Percentiles rank a stretch among this genome's conserved stretches.
phyloP scores from a whole-genome alignment of 1,140 invertebrate genomes.

The Pogonomyrmex californicus region DNA sequence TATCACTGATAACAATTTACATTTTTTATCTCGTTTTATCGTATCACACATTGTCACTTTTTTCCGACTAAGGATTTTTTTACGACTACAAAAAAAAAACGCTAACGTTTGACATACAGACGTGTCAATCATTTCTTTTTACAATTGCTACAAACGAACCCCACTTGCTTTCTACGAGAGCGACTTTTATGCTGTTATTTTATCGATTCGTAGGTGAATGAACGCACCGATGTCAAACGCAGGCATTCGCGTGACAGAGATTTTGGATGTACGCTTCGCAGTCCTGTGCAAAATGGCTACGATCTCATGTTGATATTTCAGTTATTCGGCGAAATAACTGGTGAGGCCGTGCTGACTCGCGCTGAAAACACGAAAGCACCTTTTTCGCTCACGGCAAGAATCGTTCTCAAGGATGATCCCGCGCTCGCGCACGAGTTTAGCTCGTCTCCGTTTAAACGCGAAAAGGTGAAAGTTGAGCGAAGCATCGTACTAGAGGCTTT shows the following conservation, averaged over 20 bases:
- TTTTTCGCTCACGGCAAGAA: conserved; percentile 58
- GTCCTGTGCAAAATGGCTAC: conserved; percentile 21
- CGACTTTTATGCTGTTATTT: conserved; percentile 14
- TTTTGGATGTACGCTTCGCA: not conserved
- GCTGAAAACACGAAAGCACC: conserved; percentile 9
- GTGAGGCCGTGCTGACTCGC: not conserved
- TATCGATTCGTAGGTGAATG: conserved; percentile 34
- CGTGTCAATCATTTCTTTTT: conserved; percentile 3
- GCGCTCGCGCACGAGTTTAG: conserved; percentile 27
- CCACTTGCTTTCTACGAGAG: not conserved
- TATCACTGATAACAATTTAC: not conserved
- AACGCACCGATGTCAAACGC: conserved; percentile 17
- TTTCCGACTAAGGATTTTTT: not conserved
- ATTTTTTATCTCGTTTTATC: not conserved
- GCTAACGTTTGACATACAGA: no score
- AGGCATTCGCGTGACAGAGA: not conserved
- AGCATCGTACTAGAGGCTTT: conserved; percentile 46
- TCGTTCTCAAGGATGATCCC: conserved; percentile 59
- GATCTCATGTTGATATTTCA: conserved; percentile 50
- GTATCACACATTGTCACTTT: no score
- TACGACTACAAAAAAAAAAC: not conserved
- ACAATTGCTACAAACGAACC: not conserved
- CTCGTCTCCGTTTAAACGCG: conserved; percentile 53
- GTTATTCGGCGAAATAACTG: conserved; percentile 19
- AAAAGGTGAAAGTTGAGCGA: conserved; percentile 63